Percentiles rank a stretch among this genome's conserved stretches.
Conservation (phyloP, 2,888 invertebrate species). For the Apodemia zela region DNA sequence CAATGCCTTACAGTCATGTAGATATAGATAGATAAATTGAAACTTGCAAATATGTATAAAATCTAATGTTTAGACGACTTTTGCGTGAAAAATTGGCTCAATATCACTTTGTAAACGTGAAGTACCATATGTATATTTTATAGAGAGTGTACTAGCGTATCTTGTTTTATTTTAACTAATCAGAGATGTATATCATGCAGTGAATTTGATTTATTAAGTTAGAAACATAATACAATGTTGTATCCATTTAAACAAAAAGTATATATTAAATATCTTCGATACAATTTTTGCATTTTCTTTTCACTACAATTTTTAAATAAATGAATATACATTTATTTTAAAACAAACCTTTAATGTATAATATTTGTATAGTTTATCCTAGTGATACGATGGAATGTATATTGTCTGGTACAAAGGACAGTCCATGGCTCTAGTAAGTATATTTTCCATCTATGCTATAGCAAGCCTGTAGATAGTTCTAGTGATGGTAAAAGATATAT, state of each 20-base stretch:
- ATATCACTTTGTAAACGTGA: slow-evolving; percentile 34
- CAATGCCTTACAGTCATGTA: slow-evolving; percentile 30
- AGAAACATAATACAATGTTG: slow-evolving; percentile 49
- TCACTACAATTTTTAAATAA: neutral
- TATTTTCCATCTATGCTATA: too few relatives aligned
- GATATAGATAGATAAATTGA: slow-evolving; percentile 26
- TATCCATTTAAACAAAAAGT: slow-evolving; percentile 45
- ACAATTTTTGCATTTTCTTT: slow-evolving; percentile 30
- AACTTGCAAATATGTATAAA: slow-evolving; percentile 24
- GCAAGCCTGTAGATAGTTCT: too few relatives aligned
- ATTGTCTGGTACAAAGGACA: too few relatives aligned
- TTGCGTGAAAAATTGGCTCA: slow-evolving; percentile 34
- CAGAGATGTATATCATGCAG: slow-evolving; percentile 21
- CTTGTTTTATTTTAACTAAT: slow-evolving; percentile 39
- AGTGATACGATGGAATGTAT: too few relatives aligned
- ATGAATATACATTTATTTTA: neutral
- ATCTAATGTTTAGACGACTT: slow-evolving; percentile 33
- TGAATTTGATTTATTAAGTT: slow-evolving; percentile 42
- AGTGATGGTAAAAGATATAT: too few relatives aligned
- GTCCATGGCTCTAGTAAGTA: too few relatives aligned
- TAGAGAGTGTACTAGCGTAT: slow-evolving; percentile 50
- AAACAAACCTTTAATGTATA: too few relatives aligned
- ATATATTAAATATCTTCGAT: slow-evolving; percentile 48
- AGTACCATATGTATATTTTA: slow-evolving; percentile 49
- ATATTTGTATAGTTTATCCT: too few relatives aligned